These are phyloP conservation scores for Phortica variegata DNA, from an alignment of 1,140 invertebrate species.

Conservation along the genomic window DNA sequence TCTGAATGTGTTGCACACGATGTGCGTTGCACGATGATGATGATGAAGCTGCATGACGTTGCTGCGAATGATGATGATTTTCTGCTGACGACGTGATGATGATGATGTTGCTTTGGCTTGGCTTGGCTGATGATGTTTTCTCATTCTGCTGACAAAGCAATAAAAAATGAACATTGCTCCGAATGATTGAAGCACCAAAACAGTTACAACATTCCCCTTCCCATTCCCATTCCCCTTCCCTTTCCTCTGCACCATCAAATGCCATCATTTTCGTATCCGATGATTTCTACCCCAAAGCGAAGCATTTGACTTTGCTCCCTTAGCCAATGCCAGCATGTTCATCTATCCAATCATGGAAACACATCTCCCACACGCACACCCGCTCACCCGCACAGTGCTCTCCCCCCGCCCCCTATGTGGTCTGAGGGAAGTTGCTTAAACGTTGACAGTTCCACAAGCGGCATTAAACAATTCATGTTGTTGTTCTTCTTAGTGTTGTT, in stretches of 20 bases:
- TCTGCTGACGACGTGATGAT: not conserved
- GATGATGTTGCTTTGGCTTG: no score
- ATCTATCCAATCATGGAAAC: no score
- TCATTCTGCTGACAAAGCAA: conserved; percentile 38
- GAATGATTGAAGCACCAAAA: conserved; percentile 40
- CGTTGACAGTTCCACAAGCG: no score
- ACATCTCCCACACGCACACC: no score
- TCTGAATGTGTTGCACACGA: no score
- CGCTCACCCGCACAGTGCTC: not conserved
- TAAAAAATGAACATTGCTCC: no score
- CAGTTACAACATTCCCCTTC: conserved; percentile 1
- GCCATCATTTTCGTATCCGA: not conserved
- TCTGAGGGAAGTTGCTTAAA: not conserved
- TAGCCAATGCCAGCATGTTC: no score
- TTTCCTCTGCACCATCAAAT: conserved; percentile 6
- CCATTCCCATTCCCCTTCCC: not conserved
- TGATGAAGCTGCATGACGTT: conserved; percentile 10
- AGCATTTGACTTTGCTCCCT: not conserved
- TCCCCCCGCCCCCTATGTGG: conserved; percentile 7
- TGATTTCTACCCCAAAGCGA: no score
- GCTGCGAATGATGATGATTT: not conserved
- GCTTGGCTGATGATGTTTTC: no score
- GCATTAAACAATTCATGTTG: not conserved
- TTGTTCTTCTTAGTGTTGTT: conserved; percentile 16
- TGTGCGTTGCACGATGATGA: no score